Base-by-base conservation (phyloP, 2,113 vertebrate genomes). In the Ursus arctos region DNA sequence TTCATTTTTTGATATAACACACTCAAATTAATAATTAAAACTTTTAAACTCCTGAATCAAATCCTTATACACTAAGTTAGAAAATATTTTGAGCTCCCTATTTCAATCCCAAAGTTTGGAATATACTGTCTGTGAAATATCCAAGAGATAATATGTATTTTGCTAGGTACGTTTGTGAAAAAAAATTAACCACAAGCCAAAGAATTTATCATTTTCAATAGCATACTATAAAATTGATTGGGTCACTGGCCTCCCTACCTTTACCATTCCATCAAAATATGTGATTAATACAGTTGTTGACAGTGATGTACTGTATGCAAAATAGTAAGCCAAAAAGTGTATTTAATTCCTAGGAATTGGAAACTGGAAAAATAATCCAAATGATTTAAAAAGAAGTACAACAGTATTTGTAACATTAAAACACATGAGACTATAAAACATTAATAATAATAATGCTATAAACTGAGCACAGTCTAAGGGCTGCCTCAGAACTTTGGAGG, bases 211-310 rank as follows among this genome's bases (percentile, higher is more conserved):
- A 26, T 67, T 80, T 85, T 40, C n/a, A 94, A n/a, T 26, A 74
- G 21, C 15, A 15, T 16, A 88, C 16, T 74, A 85, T 61, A 65
- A 85, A 84, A 40, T 14, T 94, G 40, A 84, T 7, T 61, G 36
- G 15, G 12, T 81, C 85, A 69, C 0, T 92, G 55, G 28, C 31
- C 53, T 84, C 16, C 3, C 7, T 4, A 82, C 14, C 7, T 43
- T 91, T 86, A 76, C 2, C 71, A 6, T 59, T 94, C 89, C 53
- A 96, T 43, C 19, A 95, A 93, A 89, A 95, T 92, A 83, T 47
- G n/a, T 49, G 57, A 84, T 47, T 88, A 97, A 82, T 4, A 67
- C 1, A 80, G n/a, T 57, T 87, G 65, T 13, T 74, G n/a, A 65
- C 33, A 94, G n/a, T 83, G 10, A 36, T 31, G n/a, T 43, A 43